Base-by-base conservation (phyloP, 2,797 vertebrate genomes). In the Enteromius viviparus region DNA sequence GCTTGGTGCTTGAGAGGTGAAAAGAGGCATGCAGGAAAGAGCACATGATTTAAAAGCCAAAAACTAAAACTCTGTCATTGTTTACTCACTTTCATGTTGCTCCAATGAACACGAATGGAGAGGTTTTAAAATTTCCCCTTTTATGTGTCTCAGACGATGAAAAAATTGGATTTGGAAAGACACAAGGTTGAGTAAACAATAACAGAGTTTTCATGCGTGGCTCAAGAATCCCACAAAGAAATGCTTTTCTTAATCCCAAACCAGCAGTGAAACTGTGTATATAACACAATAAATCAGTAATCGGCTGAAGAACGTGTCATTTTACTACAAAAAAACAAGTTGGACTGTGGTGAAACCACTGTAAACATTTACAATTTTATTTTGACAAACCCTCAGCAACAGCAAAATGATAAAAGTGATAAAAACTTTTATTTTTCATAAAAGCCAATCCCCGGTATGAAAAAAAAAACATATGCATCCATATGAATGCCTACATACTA, bases 11-110 rank as follows among this genome's bases (percentile, higher is more conserved):
- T 47, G 23, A 82, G 26, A 34, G 53, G 51, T 34, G 32, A 45
- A 26, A 84, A 45, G 19, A 8, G 40, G 45, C 68, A 83, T 65
- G 75, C 68, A 53, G 81, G 68, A 58, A 69, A 80, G 29, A 51
- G 51, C 51, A 58, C 21, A 60, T 40, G 45, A 45, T 26, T 76
- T 26, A 72, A 45, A 65, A 76, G 72, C 75, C 58, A 70, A 42
- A 78, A 37, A 45, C 7, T 1, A 17, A 40, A 76, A 10, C 14
- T 40, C 21, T 40, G 49, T 75, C 32, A 75, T 75, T 3, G 34
- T 58, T 40, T 34, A 53, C 29, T 53, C 29, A 1, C 71, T 76
- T n/a, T 76, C 51, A 40, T 58, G 51, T 17, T 5, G 1, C 21
- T n/a, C 19, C 29, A 72, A 51, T 21, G 17, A 53, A 34, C 29